A percentile compares a stretch with the other conserved stretches of the same genome.
Conservation (phyloP, 53 echinoderm and acorn worm genomes). For the Echinometra lucunter region DNA sequence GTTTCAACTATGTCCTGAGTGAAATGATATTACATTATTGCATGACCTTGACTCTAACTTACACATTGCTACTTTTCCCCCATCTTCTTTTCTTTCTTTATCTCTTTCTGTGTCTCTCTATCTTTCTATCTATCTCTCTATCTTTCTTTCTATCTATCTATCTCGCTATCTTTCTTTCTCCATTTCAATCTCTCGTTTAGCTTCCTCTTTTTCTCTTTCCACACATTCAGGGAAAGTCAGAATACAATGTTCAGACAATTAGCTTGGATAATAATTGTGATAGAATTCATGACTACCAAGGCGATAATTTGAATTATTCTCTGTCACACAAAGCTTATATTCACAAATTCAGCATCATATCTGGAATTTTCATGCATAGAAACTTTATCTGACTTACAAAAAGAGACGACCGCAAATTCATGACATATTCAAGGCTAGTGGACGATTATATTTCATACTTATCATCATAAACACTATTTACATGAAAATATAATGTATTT, state of each 20-base stretch:
- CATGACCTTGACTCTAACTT: too few relatives aligned
- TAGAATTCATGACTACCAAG: neutral
- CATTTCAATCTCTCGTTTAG: neutral
- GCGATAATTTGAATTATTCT: neutral
- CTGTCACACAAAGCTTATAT: neutral
- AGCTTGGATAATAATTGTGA: neutral
- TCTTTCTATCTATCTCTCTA: neutral
- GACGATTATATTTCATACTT: neutral
- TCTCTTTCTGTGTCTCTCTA: neutral
- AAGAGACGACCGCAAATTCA: constrained; percentile 11
- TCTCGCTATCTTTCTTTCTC: neutral
- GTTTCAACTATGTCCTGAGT: too few relatives aligned
- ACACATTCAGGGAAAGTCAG: neutral
- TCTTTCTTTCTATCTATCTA: neutral
- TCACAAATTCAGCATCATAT: neutral
- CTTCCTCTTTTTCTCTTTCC: too few relatives aligned
- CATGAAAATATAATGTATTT: constrained; percentile 17
- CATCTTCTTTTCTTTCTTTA: neutral
- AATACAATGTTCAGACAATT: neutral
- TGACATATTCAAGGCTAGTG: constrained; percentile 15
- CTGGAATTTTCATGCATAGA: neutral
- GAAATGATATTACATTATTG: too few relatives aligned
- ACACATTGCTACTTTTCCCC: neutral
- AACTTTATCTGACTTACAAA: constrained; percentile 3
- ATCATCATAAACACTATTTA: constrained; percentile 24